A percentile compares a stretch with the other conserved stretches of the same genome.
phyloP scores from a whole-genome alignment of 2,113 vertebrate species.

The Crotalus horridus region DNA sequence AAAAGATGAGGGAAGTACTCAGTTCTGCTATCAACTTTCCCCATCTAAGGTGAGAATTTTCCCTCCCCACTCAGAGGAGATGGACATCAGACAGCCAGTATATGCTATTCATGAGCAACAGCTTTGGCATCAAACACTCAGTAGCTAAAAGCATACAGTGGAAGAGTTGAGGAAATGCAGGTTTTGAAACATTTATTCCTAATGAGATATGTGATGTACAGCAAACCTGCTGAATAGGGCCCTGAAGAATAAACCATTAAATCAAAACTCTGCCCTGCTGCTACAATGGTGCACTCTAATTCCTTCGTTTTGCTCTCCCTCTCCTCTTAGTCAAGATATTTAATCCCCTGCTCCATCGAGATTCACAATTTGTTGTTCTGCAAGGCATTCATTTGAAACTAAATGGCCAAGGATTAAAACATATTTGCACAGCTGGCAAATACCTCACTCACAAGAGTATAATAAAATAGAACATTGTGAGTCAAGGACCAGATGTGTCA shows the following conservation, averaged over 20 bases:
- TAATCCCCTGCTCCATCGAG: constrained; percentile 1
- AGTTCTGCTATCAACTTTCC: not conserved
- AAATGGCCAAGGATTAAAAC: constrained; percentile 23
- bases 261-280: constrained; percentile 2
- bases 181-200: not conserved
- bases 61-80: not conserved
- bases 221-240: not conserved
- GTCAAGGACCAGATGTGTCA: not conserved
- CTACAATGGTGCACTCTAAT: constrained; percentile 3
- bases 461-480: not conserved
- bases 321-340: constrained; percentile 10
- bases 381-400: constrained; percentile 11
- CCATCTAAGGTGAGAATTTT: not conserved
- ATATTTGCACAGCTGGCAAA: constrained; percentile 18
- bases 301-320: not conserved
- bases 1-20: too few species aligned
- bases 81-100: not conserved
- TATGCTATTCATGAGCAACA: not conserved
- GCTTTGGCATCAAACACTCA: not conserved
- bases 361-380: constrained; percentile 3
- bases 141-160: not conserved
- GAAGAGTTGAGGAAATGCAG: not conserved
- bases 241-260: constrained; percentile 3
- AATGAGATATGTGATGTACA: not conserved
- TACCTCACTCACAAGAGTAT: not conserved